These are phyloP conservation scores for Nanorana parkeri DNA, from an alignment of 2,113 vertebrate species.

Conservation along the genomic window DNA sequence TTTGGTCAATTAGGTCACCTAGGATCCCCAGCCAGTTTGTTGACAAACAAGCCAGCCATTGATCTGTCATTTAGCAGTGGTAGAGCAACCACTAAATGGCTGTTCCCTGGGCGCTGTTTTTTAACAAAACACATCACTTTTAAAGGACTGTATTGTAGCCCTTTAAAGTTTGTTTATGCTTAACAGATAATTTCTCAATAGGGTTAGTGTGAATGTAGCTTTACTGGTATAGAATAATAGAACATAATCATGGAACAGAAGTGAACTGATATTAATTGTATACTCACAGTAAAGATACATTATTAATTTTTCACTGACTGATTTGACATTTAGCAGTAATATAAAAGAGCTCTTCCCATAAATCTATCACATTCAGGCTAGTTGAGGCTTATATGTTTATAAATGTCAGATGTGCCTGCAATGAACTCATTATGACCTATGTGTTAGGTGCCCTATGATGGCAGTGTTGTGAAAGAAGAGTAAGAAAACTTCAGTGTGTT, in stretches of 20 bases:
- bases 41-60: too few relatives aligned
- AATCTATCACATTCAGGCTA: slow-evolving; percentile 61
- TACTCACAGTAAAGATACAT: slow-evolving; percentile 48
- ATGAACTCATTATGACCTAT: slow-evolving; percentile 61
- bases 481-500: slow-evolving; percentile 59
- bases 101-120: too few relatives aligned
- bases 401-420: slow-evolving; percentile 57
- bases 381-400: slow-evolving; percentile 60
- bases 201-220: too few relatives aligned
- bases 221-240: too few relatives aligned
- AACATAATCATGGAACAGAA: neutral
- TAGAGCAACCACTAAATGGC: too few relatives aligned
- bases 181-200: too few relatives aligned
- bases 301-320: slow-evolving; percentile 60
- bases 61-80: too few relatives aligned
- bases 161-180: too few relatives aligned
- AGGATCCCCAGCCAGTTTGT: too few relatives aligned
- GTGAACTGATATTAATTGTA: slow-evolving; percentile 57
- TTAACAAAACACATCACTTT: too few relatives aligned
- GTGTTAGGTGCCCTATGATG: slow-evolving; percentile 58
- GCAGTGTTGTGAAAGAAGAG: slow-evolving; percentile 60
- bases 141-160: too few relatives aligned
- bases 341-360: slow-evolving; percentile 64
- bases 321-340: slow-evolving; percentile 51
- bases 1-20: too few relatives aligned